phyloP scores from a whole-genome alignment of 2,113 vertebrate species.

The zebrafish (Danio rerio) region GRCz12tu NC_133179.1:14307501-14308000 shows the following conservation, averaged over 20 bases:
- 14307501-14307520: too few species aligned
- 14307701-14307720: background rate
- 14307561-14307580: slow-evolving; percentile 8
- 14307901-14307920: slow-evolving; percentile 1
- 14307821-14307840: slow-evolving; percentile 32
- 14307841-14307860: slow-evolving; percentile 50
- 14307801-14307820: slow-evolving; percentile 32
- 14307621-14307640: slow-evolving; percentile 42
- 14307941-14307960: slow-evolving; percentile 27
- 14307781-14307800: slow-evolving; percentile 25
- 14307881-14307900: slow-evolving; percentile 39
- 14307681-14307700: slow-evolving; percentile 53
- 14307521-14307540: too few species aligned
- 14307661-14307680: slow-evolving; percentile 66
- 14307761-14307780: slow-evolving; percentile 28
- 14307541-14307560: background rate
- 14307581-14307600: slow-evolving; percentile 21
- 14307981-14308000: slow-evolving; percentile 29
- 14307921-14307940: slow-evolving; percentile 18
- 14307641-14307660: slow-evolving; percentile 73
- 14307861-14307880: slow-evolving; percentile 45
- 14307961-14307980: slow-evolving; percentile 45
- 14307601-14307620: slow-evolving; percentile 37
- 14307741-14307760: slow-evolving; percentile 38
- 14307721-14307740: slow-evolving; percentile 13